Percentiles rank a stretch among this genome's conserved stretches.
phyloP scores from a whole-genome alignment of 2,113 vertebrate species.

The Corythaeola cristata region DNA sequence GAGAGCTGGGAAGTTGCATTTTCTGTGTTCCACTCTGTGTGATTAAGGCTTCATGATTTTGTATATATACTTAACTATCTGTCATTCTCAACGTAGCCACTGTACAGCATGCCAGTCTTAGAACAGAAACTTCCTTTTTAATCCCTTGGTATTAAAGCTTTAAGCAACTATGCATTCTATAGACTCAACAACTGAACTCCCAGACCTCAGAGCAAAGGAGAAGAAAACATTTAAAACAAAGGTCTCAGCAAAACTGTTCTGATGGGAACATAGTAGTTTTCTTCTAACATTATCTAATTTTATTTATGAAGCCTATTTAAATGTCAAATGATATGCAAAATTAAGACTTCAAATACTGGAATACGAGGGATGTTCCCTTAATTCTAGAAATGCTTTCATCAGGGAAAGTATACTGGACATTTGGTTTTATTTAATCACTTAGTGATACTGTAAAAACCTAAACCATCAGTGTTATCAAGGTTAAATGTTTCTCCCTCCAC shows the following conservation, averaged over 20 bases:
- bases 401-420: background rate
- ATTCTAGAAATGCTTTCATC: background rate
- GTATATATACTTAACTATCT: background rate
- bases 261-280: background rate
- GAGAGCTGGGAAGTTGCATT: background rate
- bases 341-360: background rate
- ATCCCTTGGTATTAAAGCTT: background rate
- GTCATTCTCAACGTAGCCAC: background rate
- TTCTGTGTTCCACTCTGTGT: background rate
- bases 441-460: slow-evolving; percentile 11
- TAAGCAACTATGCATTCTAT: background rate
- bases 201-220: background rate
- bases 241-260: background rate
- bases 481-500: background rate
- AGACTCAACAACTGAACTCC: background rate
- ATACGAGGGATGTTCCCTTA: background rate
- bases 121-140: background rate
- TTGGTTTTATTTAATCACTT: slow-evolving; percentile 6
- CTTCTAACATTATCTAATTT: background rate
- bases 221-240: background rate
- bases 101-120: background rate
- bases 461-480: background rate
- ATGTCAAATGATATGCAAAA: background rate
- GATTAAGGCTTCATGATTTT: background rate
- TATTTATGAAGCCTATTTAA: background rate